Evolutionary conservation across 1,140 invertebrate genomes (phyloP), one percentile per base, ranked within the genome.

Genomic region (Cardiocondyla obscurior): DNA sequence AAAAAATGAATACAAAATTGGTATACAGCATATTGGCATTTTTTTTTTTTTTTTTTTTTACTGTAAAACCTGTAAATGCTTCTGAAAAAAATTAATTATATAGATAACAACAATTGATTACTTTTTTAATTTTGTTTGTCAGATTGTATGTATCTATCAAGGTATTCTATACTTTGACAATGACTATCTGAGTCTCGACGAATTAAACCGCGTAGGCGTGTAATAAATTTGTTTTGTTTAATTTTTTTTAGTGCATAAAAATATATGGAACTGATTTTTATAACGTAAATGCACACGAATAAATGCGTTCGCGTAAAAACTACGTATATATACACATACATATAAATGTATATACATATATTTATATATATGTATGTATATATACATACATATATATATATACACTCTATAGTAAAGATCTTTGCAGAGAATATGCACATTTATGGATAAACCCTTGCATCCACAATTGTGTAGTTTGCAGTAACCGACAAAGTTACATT

Each of bases 401-500:
- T 16, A 58, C 28, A 73, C 30, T 62, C 60, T 76, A 64, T 51
- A 76, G 4, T 25, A 69, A 39, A 79, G 8, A 65, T 51, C 44
- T 39, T 3, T 65, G 19, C 12, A 60, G n/a, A 67, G 33, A 57
- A 67, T 53, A 64, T 51, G 44, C 60, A 33, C 30, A 67, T 28
- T 62, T 58, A 28, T 79, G 49, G 16, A 53, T 16, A 53, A 79
- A 69, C 7, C n/a, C 62, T 69, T 65, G 65, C 46, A 69, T 67
- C 16, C 46, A 36, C 33, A 72, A 55, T 55, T 53, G 58, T 64
- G 74, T 77, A 77, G 60, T 77, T 69, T 79, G 46, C 74, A 67
- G 46, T 62, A 39, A 67, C 49, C 19, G 42, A 79, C 25, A n/a
- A 46, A 65, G 22, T 77, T 77, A 53, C 7, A 42, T 30, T 79